Base-by-base conservation (phyloP, 1,140 invertebrate species). In the Conopomorpha cramerella region DNA sequence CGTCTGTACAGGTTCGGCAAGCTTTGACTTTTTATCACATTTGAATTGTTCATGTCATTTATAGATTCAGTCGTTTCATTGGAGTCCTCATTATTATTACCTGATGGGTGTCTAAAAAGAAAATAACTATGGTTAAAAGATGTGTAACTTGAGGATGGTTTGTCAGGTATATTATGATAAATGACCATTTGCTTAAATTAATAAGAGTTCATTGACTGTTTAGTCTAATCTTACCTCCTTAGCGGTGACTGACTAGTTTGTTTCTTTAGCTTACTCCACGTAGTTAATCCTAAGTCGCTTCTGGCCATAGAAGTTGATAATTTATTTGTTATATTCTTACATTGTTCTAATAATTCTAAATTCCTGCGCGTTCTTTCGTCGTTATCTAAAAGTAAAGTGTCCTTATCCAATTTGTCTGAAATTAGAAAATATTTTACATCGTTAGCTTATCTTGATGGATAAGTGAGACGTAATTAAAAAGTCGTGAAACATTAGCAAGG, bases 211-310 rank as follows among this genome's bases (percentile, higher is more conserved):
- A 36, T 33, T 31, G 11, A 12, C 3, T 33, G 36, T 33, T 25
- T 23, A 4, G 19, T 23, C 4, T 23, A 23, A 30, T n/a, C 30
- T 50, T 59, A 79, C 77, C 77, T 76, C 40, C 63, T 64, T 50
- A 79, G 64, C 37, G 73, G 77, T 37, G 72, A 72, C 43, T 79
- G 62, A 50, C 52, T 68, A 33, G 46, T 70, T 55, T 74, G 79
- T 50, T 84, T 85, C 67, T 89, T 89, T 45, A 92, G 68, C 61
- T 92, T 92, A 68, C 88, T 88, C 89, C 90, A 89, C 3, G 90
- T 91, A 29, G 89, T 92, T 54, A 90, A 88, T 43, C 86, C 86
- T 36, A 87, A 86, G 58, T 93, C 90, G 23, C 90, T 92, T 56
- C 86, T 86, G 30, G 87, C 87, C 88, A 93, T 91, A 38, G 88